Percentiles rank a stretch among this genome's conserved stretches.
Conservation (phyloP, 2,888 invertebrate genomes). For the Nephrotoma flavescens region DNA sequence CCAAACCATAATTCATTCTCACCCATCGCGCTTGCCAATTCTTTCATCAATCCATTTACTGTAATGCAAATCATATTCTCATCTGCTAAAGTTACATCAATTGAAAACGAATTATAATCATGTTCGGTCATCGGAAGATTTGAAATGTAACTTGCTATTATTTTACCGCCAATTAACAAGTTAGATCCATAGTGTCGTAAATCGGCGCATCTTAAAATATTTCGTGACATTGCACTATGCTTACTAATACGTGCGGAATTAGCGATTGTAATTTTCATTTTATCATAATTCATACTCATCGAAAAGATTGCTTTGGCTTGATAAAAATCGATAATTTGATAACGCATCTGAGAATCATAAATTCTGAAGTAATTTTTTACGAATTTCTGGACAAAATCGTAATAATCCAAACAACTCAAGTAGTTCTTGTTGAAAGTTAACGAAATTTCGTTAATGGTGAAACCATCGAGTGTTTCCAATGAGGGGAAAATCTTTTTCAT, state of each 20-base stretch:
- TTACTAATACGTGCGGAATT: background rate
- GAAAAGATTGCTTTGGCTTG: background rate
- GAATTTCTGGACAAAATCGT: conserved; percentile 5
- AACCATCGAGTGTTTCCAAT: background rate
- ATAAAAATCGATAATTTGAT: background rate
- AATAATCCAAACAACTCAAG: conserved; percentile 1
- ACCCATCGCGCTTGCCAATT: background rate
- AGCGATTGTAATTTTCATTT: background rate
- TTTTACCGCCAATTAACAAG: background rate
- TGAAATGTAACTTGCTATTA: background rate
- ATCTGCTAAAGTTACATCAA: background rate
- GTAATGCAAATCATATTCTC: background rate
- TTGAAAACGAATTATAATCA: background rate
- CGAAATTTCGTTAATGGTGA: background rate
- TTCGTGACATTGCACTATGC: background rate
- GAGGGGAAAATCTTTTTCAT: conserved; percentile 4
- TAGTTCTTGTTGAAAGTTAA: conserved; percentile 1
- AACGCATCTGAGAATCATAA: conserved; percentile 3
- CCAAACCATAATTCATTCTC: conserved; percentile 7
- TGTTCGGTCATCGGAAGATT: background rate
- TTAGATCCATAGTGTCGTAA: background rate
- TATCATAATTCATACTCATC: background rate
- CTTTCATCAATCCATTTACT: conserved; percentile 4
- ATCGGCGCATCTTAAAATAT: background rate
- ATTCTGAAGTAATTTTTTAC: background rate